Percentiles rank a stretch among this genome's conserved stretches.
Evolutionary conservation across 2,113 vertebrate species (phyloP).

Genomic region (Rhadina sibilatrix): DNA sequence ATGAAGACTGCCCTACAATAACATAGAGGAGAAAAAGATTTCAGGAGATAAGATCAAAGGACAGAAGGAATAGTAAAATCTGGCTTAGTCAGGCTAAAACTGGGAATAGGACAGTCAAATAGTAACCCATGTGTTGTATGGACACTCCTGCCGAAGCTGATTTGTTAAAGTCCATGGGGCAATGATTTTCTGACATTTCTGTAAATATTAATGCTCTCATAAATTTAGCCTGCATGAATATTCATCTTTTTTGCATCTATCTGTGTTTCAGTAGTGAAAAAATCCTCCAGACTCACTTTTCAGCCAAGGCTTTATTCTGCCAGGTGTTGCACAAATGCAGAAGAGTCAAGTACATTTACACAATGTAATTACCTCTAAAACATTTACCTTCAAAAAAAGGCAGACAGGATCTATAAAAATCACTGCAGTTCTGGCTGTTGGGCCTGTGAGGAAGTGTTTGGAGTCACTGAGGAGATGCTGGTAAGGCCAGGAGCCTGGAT

Average conservation of each 20-base stretch:
- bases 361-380: not conserved
- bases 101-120: not conserved
- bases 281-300: not conserved
- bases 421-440: not conserved
- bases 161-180: not conserved
- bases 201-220: not conserved
- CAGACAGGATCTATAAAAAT: not conserved
- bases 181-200: not conserved
- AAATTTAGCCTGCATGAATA: not conserved
- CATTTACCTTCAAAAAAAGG: not conserved
- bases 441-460: not conserved
- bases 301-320: not conserved
- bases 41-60: conserved; percentile 19
- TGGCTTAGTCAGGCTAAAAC: not conserved
- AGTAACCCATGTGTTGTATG: not conserved
- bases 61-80: not conserved
- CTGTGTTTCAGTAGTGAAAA: not conserved
- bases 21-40: not conserved
- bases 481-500: not conserved
- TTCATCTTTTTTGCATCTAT: not conserved
- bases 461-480: not conserved
- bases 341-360: not conserved
- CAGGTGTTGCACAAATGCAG: not conserved
- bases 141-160: not conserved
- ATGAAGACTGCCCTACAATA: not conserved